Evolutionary conservation across 2,888 invertebrate genomes (phyloP), one percentile per base, ranked within the genome.

Genomic region (Melanargia galathea): DNA sequence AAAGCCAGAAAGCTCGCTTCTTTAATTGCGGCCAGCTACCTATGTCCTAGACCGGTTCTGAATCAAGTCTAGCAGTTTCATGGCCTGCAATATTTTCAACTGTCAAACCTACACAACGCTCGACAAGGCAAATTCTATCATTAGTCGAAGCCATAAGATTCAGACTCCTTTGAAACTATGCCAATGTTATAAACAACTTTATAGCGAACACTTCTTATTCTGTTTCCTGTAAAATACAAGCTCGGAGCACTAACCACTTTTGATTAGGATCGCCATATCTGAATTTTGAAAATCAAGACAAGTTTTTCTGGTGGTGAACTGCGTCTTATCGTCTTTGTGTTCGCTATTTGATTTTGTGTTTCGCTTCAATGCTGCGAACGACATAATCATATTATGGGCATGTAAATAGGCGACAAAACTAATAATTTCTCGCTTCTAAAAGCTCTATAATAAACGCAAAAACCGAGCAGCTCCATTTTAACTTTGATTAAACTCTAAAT

Each of bases 41-140:
- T 69, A 68, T 66, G 70, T 70, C 70, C 71, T 71, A 65, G 71
- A 74, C 74, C 74, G 74, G 74, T 74, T 74, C 66, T 63, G 68
- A 65, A 66, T 67, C 71, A 67, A 68, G 69, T 69, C 73, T 74
- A 74, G 69, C 71, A 63, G 70, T 73, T 70, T 70, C 66, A 71
- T 68, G 68, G 69, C 62, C 61, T 68, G 64, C 69, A 70, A 71
- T 73, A 73, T 74, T 72, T 74, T 73, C 72, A 70, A 72, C 67
- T 70, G 73, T 73, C 68, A 66, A 70, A 71, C 66, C 62, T 68
- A 59, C 46, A 56, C 48, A 51, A 30, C 22, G 18, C 63, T 10
- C 13, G 38, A n/a, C 52, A 62, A 43, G 11, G 57, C 18, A 71
- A 65, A 65, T 58, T 65, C 52, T 43, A 55, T 64, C 62, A 56